These are phyloP conservation scores for Montipora foliosa DNA, from an alignment of 64 coral and sea anemone genomes.

Conservation along the genomic window DNA sequence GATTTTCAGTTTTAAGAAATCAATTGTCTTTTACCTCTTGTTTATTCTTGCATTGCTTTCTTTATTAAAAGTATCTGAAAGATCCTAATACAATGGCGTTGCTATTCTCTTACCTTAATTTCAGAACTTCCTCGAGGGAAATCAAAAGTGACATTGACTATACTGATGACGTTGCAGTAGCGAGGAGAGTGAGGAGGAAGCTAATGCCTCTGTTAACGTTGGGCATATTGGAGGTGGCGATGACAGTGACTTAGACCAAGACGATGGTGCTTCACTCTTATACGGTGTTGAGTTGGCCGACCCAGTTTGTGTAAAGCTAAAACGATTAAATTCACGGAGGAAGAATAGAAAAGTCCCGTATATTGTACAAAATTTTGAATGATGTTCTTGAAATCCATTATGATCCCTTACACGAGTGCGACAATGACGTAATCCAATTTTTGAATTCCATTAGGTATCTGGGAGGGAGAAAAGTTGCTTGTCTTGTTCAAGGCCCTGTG, in stretches of 20 bases:
- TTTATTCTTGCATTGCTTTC: too few species aligned
- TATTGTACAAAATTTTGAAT: slow-evolving; percentile 52
- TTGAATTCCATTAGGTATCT: slow-evolving; percentile 63
- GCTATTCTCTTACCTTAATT: too few species aligned
- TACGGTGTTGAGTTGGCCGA: slow-evolving; percentile 55
- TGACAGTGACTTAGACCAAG: slow-evolving; percentile 28
- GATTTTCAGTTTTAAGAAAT: too few species aligned
- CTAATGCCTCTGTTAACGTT: too few species aligned
- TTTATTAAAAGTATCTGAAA: too few species aligned
- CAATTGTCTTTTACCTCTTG: too few species aligned
- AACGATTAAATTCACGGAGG: slow-evolving; percentile 53
- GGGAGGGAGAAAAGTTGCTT: slow-evolving; percentile 36
- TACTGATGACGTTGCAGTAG: too few species aligned
- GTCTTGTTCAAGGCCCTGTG: slow-evolving; percentile 67
- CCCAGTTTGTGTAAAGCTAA: slow-evolving; percentile 51
- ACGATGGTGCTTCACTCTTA: slow-evolving; percentile 23
- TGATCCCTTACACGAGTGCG: slow-evolving; percentile 47
- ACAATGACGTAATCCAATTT: slow-evolving; percentile 60
- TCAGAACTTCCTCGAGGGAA: too few species aligned
- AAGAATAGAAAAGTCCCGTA: slow-evolving; percentile 51
- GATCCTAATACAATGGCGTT: too few species aligned
- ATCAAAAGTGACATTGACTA: too few species aligned
- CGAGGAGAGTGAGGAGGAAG: too few species aligned
- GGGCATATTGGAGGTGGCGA: not conserved
- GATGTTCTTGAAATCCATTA: slow-evolving; percentile 58